Base-by-base conservation (phyloP, 2,888 invertebrate species). In the Hirtodrosophila duncani region DNA sequence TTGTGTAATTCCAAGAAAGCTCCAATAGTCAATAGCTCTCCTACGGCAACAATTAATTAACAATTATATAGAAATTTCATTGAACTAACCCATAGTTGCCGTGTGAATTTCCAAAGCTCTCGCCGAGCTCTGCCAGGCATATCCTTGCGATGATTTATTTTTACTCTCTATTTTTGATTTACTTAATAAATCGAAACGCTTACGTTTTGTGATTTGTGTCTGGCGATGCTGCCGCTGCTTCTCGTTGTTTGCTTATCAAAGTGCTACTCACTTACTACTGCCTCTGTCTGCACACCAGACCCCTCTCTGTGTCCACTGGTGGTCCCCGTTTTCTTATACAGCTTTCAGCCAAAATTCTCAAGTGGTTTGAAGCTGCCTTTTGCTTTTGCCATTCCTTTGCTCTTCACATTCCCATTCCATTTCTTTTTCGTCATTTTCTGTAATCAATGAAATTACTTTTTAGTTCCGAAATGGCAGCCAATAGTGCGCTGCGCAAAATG, bases 391-490 rank as follows among this genome's bases (percentile, higher is more conserved):
- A 17, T 5, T 1, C 1, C 36, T n/a, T 17, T 37, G 26, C 33
- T 34, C 34, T 11, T 50, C 21, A 3, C 41, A 50, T 38, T 36
- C 42, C 49, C 72, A 63, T 65, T 67, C 62, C 67, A 67, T 71
- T 68, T 66, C 56, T 59, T 65, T 27, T 26, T 9, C 5, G 34
- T 11, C 13, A 24, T 45, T 45, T 55, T 34, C 45, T 56, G 58
- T 75, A 79, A 75, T 79, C 75, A 79, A 79, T 75, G 77, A 72
- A 69, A 79, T 79, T 72, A 75, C 77, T 67, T 79, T 75, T 75
- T 63, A 68, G 63, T 75, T 69, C 57, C n/a, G n/a, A n/a, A 56
- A 49, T 58, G 49, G 68, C 63, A 65, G 59, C 53, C 71, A 72
- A 72, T 77, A 69, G 64, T 63, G 62, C 43, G n/a, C n/a, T n/a